These are phyloP conservation scores for Lepeophtheirus salmonis DNA, from an alignment of 1,140 invertebrate species.

Conservation along the genomic window DNA sequence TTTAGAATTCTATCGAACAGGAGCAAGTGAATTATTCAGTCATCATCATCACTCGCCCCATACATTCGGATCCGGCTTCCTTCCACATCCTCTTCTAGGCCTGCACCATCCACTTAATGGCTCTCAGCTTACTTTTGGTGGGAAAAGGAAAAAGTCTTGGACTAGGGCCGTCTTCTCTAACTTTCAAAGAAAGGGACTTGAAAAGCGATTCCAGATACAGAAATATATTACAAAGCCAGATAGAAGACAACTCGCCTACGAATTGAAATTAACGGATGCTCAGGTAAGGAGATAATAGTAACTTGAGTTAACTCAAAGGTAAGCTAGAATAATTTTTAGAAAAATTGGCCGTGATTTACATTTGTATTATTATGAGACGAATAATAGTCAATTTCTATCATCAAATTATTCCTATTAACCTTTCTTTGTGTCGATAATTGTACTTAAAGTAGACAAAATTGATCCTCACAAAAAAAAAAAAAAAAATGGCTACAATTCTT, in stretches of 20 bases:
- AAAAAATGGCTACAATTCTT: no score
- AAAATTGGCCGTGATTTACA: no score
- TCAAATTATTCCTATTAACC: no score
- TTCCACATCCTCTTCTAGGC: not conserved
- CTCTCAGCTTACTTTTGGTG: not conserved
- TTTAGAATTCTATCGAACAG: not conserved
- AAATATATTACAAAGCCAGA: slow-evolving; percentile 97
- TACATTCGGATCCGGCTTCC: not conserved
- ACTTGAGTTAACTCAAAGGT: no score
- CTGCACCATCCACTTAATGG: not conserved
- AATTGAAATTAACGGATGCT: slow-evolving; percentile 81
- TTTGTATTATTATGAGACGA: no score
- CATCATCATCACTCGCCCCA: not conserved
- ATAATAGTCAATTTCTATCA: no score
- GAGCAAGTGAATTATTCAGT: not conserved
- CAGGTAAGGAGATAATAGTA: slow-evolving; percentile 42
- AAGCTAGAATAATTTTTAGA: no score
- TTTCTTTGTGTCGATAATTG: no score
- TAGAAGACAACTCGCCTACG: slow-evolving; percentile 81
- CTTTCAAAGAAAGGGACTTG: slow-evolving; percentile 75
- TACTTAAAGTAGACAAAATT: no score
- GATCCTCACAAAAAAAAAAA: no score
- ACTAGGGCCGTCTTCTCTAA: slow-evolving; percentile 69
- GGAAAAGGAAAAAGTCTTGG: slow-evolving; percentile 24
- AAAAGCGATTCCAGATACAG: slow-evolving; percentile 86